These are phyloP conservation scores for Bursaphelenchus okinawaensis DNA, from an alignment of 2,888 invertebrate genomes.

Conservation along the genomic window DNA sequence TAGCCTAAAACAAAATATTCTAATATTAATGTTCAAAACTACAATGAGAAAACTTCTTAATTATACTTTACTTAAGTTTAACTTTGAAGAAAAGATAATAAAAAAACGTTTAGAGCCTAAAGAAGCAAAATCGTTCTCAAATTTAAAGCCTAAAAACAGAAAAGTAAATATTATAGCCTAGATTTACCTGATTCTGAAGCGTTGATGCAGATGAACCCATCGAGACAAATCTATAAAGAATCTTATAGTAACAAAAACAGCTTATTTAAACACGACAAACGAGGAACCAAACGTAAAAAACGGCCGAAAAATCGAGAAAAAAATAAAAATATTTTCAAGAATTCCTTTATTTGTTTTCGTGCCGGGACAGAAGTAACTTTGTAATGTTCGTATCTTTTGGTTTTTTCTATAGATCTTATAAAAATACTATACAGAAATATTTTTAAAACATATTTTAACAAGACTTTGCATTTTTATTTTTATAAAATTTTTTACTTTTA, in stretches of 20 bases:
- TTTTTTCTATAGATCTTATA: too few relatives aligned
- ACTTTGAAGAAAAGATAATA: too few relatives aligned
- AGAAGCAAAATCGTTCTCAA: too few relatives aligned
- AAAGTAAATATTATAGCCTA: not conserved
- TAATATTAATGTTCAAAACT: not conserved
- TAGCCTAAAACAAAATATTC: not conserved
- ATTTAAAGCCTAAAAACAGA: not conserved
- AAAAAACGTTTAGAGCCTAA: too few relatives aligned
- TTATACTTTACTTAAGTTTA: too few relatives aligned
- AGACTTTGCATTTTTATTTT: too few relatives aligned
- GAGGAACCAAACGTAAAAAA: not conserved
- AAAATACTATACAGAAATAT: too few relatives aligned
- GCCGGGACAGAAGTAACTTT: too few relatives aligned
- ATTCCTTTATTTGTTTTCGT: not conserved
- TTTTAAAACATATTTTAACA: too few relatives aligned
- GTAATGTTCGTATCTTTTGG: too few relatives aligned
- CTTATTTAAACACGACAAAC: not conserved
- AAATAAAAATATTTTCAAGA: not conserved
- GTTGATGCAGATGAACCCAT: not conserved
- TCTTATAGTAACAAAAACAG: not conserved
- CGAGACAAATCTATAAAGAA: not conserved
- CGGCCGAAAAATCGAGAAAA: not conserved
- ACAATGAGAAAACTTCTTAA: too few relatives aligned
- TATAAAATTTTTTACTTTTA: too few relatives aligned
- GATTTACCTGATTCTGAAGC: not conserved